These are phyloP conservation scores for Varanus komodoensis DNA, from an alignment of 2,113 vertebrate genomes.

Conservation along the genomic window DNA sequence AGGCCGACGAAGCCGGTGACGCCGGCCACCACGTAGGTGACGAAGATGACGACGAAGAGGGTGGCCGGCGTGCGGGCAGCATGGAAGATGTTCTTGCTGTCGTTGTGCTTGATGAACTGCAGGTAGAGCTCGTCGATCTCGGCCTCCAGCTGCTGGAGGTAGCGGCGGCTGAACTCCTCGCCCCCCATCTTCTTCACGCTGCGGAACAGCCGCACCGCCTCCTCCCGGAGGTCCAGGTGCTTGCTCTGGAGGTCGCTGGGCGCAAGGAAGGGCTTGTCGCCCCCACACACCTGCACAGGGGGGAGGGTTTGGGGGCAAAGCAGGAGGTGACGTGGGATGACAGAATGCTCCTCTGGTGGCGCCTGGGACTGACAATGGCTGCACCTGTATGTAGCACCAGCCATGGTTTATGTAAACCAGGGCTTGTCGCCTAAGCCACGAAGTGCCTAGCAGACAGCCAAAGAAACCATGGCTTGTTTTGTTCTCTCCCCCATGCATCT, in stretches of 20 bases:
- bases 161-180: slow-evolving; percentile 97
- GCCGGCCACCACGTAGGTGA: slow-evolving; percentile 94
- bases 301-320: background rate
- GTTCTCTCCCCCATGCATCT: no score
- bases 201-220: slow-evolving; percentile 90
- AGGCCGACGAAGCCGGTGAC: slow-evolving; percentile 96
- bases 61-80: slow-evolving; percentile 97
- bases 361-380: background rate
- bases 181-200: slow-evolving; percentile 99
- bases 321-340: no score
- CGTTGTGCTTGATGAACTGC: slow-evolving; percentile 99
- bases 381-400: no score
- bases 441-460: no score
- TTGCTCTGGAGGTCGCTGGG: slow-evolving; percentile 91
- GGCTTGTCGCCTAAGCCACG: no score
- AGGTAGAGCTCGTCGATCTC: slow-evolving; percentile 97
- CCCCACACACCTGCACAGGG: slow-evolving; percentile 88
- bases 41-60: slow-evolving; percentile 98
- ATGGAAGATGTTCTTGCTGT: slow-evolving; percentile 99
- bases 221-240: slow-evolving; percentile 86
- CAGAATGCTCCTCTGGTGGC: background rate
- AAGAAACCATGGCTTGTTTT: no score
- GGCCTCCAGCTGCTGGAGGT: slow-evolving; percentile 94
- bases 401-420: no score
- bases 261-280: slow-evolving; percentile 94